Conservation (phyloP, 37 sponge, comb jelly and placozoan species). For the Lycopodina hypogea region DNA sequence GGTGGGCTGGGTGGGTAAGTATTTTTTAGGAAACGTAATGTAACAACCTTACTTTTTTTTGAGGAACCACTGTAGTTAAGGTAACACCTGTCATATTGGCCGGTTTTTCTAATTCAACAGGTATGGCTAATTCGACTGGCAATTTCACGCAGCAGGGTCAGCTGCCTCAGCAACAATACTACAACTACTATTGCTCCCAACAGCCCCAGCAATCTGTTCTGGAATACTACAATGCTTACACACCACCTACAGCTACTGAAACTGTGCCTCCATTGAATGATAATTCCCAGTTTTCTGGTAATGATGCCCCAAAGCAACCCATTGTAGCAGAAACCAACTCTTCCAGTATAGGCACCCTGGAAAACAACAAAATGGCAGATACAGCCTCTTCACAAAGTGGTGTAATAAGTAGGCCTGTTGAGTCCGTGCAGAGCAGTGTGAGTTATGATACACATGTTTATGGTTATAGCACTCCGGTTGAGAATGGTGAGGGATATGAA, state of each 20-base stretch:
- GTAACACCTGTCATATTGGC: too few relatives aligned
- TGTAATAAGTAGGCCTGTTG: too few relatives aligned
- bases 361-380: background rate
- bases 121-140: background rate
- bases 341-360: background rate
- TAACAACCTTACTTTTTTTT: too few relatives aligned
- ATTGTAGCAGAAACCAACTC: conserved; percentile 5
- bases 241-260: conserved; percentile 1
- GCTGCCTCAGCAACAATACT: conserved; percentile 12
- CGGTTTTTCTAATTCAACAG: background rate
- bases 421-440: too few relatives aligned
- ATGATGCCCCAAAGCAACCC: conserved; percentile 6
- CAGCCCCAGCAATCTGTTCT: conserved; percentile 1
- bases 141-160: conserved; percentile 11
- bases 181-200: conserved; percentile 4
- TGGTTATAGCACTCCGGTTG: too few relatives aligned
- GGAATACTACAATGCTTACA: conserved; percentile 3
- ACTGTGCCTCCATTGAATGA: background rate
- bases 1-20: too few relatives aligned
- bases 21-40: too few relatives aligned
- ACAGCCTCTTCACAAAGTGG: too few relatives aligned
- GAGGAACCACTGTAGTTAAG: too few relatives aligned
- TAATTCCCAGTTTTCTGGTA: too few relatives aligned
- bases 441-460: too few relatives aligned
- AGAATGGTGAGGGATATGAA: too few relatives aligned